A percentile compares a stretch with the other conserved stretches of the same genome.
These are phyloP conservation scores for Fratercula arctica DNA, from an alignment of 2,797 vertebrate genomes.

Conservation along the genomic window DNA sequence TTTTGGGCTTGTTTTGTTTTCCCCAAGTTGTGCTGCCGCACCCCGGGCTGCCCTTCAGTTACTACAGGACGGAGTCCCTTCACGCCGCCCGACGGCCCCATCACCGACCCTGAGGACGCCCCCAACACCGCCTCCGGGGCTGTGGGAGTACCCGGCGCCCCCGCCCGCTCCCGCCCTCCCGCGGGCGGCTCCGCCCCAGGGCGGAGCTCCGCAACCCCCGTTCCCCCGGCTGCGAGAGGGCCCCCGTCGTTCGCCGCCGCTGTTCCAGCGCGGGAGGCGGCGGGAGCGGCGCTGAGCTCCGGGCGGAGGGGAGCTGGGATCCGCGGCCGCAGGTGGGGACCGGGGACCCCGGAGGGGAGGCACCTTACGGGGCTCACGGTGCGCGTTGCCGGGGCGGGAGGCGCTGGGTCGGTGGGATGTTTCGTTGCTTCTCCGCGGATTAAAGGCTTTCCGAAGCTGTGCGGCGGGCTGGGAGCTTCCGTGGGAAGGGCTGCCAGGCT, in stretches of 20 bases:
- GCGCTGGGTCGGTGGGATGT: background rate
- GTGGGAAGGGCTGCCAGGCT: background rate
- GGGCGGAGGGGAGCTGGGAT: rapidly evolving
- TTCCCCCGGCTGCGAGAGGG: rapidly evolving
- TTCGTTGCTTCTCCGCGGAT: background rate
- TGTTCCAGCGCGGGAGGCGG: no score
- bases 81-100: background rate
- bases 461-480: background rate
- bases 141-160: no score
- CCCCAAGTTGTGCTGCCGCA: rapidly evolving
- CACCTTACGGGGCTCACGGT: background rate
- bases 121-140: no score
- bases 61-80: rapidly evolving
- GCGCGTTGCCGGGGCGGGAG: background rate
- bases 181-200: background rate
- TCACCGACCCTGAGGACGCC: no score
- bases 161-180: background rate
- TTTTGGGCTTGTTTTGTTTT: no score
- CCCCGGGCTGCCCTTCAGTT: rapidly evolving
- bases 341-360: no score
- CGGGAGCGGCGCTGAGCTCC: rapidly evolving
- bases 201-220: background rate
- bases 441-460: background rate
- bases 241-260: rapidly evolving
- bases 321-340: background rate